Percentiles rank a stretch among this genome's conserved stretches.
Conservation (phyloP, 2,113 vertebrate species). For the Thalassarche chlororhynchos region DNA sequence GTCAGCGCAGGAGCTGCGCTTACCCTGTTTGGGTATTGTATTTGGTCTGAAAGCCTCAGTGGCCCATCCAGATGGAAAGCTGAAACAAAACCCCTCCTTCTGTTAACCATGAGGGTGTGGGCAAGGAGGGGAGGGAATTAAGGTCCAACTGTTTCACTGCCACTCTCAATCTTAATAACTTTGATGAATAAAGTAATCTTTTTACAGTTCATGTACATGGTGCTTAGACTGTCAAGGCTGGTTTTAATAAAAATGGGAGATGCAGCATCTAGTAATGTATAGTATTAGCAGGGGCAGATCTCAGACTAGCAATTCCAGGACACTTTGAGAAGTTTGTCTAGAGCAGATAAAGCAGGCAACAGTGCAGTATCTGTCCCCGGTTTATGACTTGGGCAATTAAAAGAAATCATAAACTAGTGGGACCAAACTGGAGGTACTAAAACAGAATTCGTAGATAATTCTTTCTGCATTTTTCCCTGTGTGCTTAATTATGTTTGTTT, state of each 20-base stretch:
- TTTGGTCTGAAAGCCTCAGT: neutral
- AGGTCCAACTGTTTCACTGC: neutral
- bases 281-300: neutral
- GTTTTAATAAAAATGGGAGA: neutral
- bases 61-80: neutral
- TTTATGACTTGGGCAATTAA: neutral
- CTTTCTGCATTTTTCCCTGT: neutral
- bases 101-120: neutral
- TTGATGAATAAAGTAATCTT: neutral
- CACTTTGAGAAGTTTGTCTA: neutral
- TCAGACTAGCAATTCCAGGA: neutral
- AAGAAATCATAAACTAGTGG: neutral
- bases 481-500: conserved; percentile 27
- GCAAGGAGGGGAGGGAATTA: neutral
- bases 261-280: neutral
- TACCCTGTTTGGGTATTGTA: neutral
- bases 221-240: neutral
- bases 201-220: neutral
- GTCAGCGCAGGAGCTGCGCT: neutral
- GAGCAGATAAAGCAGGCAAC: neutral
- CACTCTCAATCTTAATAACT: neutral
- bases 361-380: neutral
- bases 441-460: neutral
- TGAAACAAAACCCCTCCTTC: neutral
- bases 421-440: neutral